Percentiles rank a stretch among this genome's conserved stretches.
These are phyloP conservation scores for Aselliscus stoliczkanus DNA, from an alignment of 2,797 vertebrate species.

Conservation along the genomic window DNA sequence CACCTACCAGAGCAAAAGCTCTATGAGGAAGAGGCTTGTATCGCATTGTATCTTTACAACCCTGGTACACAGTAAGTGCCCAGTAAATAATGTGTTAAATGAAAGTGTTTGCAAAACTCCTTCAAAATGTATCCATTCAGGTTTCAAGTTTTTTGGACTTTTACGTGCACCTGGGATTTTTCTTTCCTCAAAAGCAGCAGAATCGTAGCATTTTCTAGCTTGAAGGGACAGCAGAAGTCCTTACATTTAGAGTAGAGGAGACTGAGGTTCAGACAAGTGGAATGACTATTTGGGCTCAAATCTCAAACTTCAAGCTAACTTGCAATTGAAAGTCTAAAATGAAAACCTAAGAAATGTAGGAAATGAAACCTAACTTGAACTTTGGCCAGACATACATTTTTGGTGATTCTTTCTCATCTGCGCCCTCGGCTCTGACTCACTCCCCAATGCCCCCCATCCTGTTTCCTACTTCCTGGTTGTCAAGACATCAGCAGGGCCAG, in stretches of 20 bases:
- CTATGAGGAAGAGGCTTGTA: not conserved
- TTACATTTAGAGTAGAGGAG: not conserved
- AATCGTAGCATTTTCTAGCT: not conserved
- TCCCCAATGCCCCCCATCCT: fast-evolving
- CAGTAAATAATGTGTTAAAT: not conserved
- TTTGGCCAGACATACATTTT: not conserved
- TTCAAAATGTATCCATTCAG: not conserved
- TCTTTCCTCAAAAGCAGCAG: not conserved
- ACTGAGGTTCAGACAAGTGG: not conserved
- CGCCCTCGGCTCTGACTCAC: not conserved
- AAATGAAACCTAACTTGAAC: not conserved
- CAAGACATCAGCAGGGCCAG: too few species aligned
- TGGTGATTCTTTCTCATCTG: not conserved
- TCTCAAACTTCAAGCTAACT: not conserved
- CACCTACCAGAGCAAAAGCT: not conserved
- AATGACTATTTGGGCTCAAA: not conserved
- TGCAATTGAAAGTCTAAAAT: not conserved
- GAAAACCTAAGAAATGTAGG: not conserved
- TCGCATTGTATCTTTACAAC: not conserved
- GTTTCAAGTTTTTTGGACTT: not conserved
- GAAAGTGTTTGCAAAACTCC: not conserved
- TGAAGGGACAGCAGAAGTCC: not conserved
- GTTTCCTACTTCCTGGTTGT: not conserved
- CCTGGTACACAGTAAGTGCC: not conserved
- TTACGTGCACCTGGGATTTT: not conserved